phyloP scores from a whole-genome alignment of 2,113 vertebrate genomes.

The Boulengeromyrus knoepffleri region DNA sequence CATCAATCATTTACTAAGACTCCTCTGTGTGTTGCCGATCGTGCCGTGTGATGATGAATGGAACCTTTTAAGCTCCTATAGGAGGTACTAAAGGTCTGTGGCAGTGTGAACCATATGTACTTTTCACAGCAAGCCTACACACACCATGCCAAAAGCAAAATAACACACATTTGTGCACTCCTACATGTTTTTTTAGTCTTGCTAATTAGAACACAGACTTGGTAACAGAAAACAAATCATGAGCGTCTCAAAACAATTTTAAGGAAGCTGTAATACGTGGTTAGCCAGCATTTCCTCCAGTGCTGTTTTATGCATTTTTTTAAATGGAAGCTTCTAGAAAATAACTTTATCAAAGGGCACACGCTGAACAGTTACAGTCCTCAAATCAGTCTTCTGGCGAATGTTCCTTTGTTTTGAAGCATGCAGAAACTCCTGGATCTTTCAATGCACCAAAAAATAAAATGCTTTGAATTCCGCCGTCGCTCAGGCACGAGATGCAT shows the following conservation, averaged over 20 bases:
- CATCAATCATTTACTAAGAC: constrained; percentile 27
- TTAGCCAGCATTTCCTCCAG: background rate
- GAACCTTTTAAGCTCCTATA: constrained; percentile 16
- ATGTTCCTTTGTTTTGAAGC: background rate
- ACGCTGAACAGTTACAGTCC: background rate
- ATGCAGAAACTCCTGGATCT: background rate
- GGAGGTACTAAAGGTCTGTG: constrained; percentile 24
- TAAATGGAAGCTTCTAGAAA: background rate
- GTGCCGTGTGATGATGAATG: constrained; percentile 29
- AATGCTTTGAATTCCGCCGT: background rate
- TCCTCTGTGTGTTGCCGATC: constrained; percentile 26
- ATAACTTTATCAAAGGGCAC: background rate
- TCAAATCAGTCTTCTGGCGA: background rate
- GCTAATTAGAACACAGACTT: background rate
- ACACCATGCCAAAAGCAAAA: background rate
- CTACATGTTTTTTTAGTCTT: background rate
- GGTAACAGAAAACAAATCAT: background rate
- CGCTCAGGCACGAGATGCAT: background rate
- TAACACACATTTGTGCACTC: background rate
- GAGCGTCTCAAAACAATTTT: background rate
- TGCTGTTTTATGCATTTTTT: background rate
- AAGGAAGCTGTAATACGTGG: background rate
- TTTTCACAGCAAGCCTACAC: background rate
- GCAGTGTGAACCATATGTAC: background rate
- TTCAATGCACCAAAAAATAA: background rate